Evolutionary conservation across 2,888 invertebrate species (phyloP).

Genomic region (Nephrotoma guestfalica): DNA sequence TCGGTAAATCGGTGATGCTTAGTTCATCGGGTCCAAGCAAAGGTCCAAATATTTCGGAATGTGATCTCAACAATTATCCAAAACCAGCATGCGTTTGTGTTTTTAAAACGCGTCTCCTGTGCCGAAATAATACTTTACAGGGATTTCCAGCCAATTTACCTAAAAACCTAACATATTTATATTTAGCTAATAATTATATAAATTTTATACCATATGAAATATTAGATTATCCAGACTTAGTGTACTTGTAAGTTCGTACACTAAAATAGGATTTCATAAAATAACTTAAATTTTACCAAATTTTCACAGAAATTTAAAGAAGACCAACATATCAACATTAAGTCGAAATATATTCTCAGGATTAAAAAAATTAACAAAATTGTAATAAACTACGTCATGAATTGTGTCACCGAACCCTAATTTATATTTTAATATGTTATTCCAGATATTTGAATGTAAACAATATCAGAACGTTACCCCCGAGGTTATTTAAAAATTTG

Average conservation of each 20-base stretch:
- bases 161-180: background rate
- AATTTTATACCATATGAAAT: background rate
- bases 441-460: constrained; percentile 22
- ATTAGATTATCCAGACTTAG: background rate
- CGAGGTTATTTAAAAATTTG: constrained; percentile 32
- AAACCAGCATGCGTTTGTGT: background rate
- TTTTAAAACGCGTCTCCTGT: background rate
- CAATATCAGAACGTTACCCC: constrained; percentile 24
- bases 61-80: background rate
- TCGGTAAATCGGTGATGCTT: background rate
- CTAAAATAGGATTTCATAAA: background rate
- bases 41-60: background rate
- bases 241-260: background rate
- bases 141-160: background rate
- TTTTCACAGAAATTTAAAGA: constrained; percentile 22
- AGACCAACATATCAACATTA: constrained; percentile 27
- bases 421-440: background rate
- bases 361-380: constrained; percentile 1
- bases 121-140: background rate
- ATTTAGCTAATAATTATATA: background rate
- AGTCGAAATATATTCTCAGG: background rate
- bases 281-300: background rate
- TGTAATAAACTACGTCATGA: background rate
- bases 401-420: background rate
- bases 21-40: background rate